Evolutionary conservation across 2,113 vertebrate species (phyloP), one percentile per base, ranked within the genome.

Genomic region (Cichladusa arquata): DNA sequence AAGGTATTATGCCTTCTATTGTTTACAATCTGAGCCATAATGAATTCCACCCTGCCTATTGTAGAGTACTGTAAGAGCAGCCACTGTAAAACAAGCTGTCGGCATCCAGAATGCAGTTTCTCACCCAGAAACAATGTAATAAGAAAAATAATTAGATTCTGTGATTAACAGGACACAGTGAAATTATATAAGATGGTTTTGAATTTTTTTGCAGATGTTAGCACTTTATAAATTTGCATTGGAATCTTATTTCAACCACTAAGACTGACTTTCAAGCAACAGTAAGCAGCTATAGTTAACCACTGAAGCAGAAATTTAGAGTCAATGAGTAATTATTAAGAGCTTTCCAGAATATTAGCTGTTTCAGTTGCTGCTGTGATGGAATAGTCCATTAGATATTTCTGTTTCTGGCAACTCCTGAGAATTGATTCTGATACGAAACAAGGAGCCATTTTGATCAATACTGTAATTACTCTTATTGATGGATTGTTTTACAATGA

Each of bases 401-500:
- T 97, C 97, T 97, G 97, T 96, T 98, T 95, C 97, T 96, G 97
- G 97, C 96, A 96, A 95, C 97, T 98, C 97, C 97, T 90, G 97
- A 81, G 94, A 98, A 99, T 98, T 98, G 98, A 99, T 98, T 98
- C 89, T 82, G 97, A 97, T 98, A 95, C 91, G 89, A 98, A 98
- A 98, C 97, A 96, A 97, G 56, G 96, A 96, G 94, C 95, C 76
- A 6, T 97, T 98, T 95, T 98, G 97, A 98, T 99, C 98, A 97
- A 98, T 99, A 98, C 97, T 97, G 95, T 98, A 98, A 98, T 98
- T 98, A 98, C 96, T 98, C 98, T 97, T 97, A 97, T 98, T 98
- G 98, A 99, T 98, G 97, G 98, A 99, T 98, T 98, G 96, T 98
- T 97, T 98, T 98, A 98, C 97, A 95, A 96, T 98, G 97, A 97